phyloP scores from a whole-genome alignment of 1,140 invertebrate species.

The Rhizoglyphus robini region DNA sequence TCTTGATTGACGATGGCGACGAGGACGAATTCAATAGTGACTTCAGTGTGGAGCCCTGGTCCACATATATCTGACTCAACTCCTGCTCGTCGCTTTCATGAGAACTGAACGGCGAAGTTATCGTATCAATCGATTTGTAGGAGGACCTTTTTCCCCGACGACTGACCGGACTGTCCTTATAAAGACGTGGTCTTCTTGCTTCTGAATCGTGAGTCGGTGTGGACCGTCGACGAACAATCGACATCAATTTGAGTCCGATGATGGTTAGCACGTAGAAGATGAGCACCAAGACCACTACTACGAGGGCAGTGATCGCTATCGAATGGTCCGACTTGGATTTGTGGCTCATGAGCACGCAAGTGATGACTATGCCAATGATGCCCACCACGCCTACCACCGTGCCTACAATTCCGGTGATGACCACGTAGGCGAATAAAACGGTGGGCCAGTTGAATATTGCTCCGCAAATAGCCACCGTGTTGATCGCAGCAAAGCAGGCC shows the following conservation, averaged over 20 bases:
- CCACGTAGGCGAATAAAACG: neutral
- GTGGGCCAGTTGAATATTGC: slow-evolving; percentile 5
- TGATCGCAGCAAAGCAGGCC: neutral
- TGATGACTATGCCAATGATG: slow-evolving; percentile 3
- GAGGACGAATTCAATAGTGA: too few species aligned
- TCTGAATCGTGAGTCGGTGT: neutral
- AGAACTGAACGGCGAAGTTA: neutral
- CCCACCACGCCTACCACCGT: neutral
- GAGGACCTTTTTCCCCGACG: neutral
- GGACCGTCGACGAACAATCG: neutral
- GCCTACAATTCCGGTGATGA: neutral
- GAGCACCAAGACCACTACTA: neutral
- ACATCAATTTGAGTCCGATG: neutral
- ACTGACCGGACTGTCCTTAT: neutral
- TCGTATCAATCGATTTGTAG: slow-evolving; percentile 2
- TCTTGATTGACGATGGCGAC: neutral
- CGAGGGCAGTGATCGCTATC: neutral
- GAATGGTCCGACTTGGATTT: neutral
- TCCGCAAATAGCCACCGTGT: neutral
- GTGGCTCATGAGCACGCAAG: neutral
- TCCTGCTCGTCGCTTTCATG: neutral
- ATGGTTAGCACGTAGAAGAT: slow-evolving; percentile 10
- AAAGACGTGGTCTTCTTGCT: neutral
- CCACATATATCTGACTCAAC: neutral
- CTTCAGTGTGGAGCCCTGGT: too few species aligned